These are phyloP conservation scores for Netta rufina DNA, from an alignment of 2,797 vertebrate species.

Conservation along the genomic window DNA sequence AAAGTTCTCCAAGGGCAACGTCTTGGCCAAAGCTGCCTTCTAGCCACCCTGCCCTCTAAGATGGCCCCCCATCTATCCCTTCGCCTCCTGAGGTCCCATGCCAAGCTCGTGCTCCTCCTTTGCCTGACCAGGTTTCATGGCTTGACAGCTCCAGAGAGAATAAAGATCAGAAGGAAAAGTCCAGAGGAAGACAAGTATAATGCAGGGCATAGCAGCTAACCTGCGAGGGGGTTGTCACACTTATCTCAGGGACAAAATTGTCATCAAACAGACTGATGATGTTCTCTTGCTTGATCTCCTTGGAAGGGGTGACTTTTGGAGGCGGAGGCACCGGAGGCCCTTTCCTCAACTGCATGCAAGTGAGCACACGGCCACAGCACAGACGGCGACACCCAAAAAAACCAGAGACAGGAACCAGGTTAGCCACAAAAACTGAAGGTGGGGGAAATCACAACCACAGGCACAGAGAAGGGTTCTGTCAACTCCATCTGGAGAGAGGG, in stretches of 20 bases:
- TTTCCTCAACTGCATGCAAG: constrained; percentile 89
- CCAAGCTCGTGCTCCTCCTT: neutral
- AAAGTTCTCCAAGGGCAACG: neutral
- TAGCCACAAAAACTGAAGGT: constrained; percentile 69
- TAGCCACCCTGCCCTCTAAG: neutral
- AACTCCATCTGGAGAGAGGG: constrained; percentile 37
- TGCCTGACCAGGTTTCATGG: constrained; percentile 72
- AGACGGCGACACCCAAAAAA: constrained; percentile 73
- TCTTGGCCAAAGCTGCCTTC: neutral
- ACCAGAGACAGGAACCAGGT: constrained; percentile 76
- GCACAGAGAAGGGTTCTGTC: constrained; percentile 61
- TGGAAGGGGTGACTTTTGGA: constrained; percentile 96
- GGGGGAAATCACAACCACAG: constrained; percentile 34
- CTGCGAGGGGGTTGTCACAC: constrained; percentile 96
- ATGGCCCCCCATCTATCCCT: neutral
- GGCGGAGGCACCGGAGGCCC: constrained; percentile 93
- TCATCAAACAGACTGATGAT: constrained; percentile 97
- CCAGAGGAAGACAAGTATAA: constrained; percentile 44
- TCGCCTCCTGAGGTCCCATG: neutral
- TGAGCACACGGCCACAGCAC: constrained; percentile 59
- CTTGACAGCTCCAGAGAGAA: constrained; percentile 58
- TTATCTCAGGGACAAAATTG: constrained; percentile 93
- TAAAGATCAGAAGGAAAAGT: constrained; percentile 19
- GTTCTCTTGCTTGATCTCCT: constrained; percentile 96
- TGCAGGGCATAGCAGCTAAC: constrained; percentile 82